Percentiles rank a stretch among this genome's conserved stretches.
phyloP scores from a whole-genome alignment of 1,140 invertebrate species.

The Whitmania pigra region DNA sequence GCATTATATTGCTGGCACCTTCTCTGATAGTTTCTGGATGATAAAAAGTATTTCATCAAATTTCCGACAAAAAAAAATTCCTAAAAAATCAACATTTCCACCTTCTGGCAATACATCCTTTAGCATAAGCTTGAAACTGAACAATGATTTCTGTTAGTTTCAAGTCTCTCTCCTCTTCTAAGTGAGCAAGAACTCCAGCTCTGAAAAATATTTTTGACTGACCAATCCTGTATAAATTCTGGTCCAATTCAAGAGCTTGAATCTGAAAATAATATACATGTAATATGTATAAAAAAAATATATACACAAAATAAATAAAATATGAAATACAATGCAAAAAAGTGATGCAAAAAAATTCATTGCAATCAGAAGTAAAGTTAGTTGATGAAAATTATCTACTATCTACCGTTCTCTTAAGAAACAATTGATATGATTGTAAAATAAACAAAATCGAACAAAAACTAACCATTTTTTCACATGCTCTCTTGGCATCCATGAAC shows the following conservation, averaged over 20 bases:
- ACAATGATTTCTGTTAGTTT: conserved; percentile 97
- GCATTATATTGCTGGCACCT: conserved; percentile 93
- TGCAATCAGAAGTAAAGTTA: no score
- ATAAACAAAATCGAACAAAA: no score
- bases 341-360: no score
- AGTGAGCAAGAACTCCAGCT: conserved; percentile 89
- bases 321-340: no score
- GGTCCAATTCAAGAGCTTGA: conserved; percentile 82
- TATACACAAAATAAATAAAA: background rate
- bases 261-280: conserved; percentile 49
- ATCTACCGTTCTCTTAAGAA: no score
- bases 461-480: conserved; percentile 83
- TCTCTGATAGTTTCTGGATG: conserved; percentile 75
- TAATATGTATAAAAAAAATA: background rate
- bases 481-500: conserved; percentile 99
- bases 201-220: conserved; percentile 98
- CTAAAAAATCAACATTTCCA: conserved; percentile 23
- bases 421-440: no score
- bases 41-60: no score
- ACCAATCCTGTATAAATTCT: conserved; percentile 88
- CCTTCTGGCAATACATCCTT: conserved; percentile 75
- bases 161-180: conserved; percentile 96
- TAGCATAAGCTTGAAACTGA: conserved; percentile 88
- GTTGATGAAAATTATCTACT: no score
- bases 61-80: no score